A percentile compares a stretch with the other conserved stretches of the same genome.
phyloP scores from a whole-genome alignment of 2,888 invertebrate genomes.

The Anthrax anthrax region DNA sequence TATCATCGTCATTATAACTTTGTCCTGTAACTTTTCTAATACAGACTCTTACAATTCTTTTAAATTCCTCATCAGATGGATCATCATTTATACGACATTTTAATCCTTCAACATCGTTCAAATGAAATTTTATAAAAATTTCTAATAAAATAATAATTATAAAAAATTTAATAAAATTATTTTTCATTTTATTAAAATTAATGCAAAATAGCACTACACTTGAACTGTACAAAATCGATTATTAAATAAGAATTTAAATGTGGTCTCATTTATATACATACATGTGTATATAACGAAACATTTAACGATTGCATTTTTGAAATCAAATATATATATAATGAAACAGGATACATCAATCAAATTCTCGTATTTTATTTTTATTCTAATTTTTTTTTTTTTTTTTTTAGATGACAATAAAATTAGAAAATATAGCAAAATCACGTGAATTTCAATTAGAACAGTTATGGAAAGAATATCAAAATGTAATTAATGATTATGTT shows the following conservation, averaged over 20 bases:
- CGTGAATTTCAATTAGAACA: slow-evolving; percentile 38
- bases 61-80: slow-evolving; percentile 42
- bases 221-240: too few relatives aligned
- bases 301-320: too few relatives aligned
- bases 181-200: too few relatives aligned
- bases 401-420: slow-evolving; percentile 27
- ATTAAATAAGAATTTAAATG: too few relatives aligned
- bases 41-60: slow-evolving; percentile 42
- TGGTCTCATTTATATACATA: too few relatives aligned
- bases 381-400: neutral
- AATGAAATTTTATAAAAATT: neutral
- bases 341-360: too few relatives aligned
- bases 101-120: slow-evolving; percentile 23
- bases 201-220: too few relatives aligned
- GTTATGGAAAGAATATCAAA: slow-evolving; percentile 34
- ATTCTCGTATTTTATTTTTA: neutral
- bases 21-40: slow-evolving; percentile 31
- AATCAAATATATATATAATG: too few relatives aligned
- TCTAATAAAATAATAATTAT: neutral
- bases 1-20: slow-evolving; percentile 4
- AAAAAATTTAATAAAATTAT: too few relatives aligned
- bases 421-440: slow-evolving; percentile 33
- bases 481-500: slow-evolving; percentile 30
- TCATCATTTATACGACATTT: slow-evolving; percentile 46
- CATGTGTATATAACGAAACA: too few relatives aligned